phyloP scores from a whole-genome alignment of 2,797 vertebrate genomes.

The Lutra lutra region DNA sequence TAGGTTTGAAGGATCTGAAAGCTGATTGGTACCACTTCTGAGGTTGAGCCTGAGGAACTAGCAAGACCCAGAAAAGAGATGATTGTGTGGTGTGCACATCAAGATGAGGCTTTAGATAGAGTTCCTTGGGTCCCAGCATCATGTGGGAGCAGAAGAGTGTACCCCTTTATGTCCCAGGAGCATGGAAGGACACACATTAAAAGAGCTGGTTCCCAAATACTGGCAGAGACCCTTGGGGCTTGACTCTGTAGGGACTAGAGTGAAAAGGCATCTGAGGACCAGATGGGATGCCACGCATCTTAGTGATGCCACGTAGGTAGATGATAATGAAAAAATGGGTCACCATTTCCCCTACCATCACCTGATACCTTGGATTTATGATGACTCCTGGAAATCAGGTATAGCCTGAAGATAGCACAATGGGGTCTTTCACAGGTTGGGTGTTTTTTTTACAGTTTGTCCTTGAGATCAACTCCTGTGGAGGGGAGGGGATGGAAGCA shows the following conservation, averaged over 20 bases:
- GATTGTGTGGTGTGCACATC: neutral
- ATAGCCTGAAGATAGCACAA: neutral
- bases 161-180: neutral
- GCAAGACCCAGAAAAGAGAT: neutral
- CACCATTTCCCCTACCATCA: neutral
- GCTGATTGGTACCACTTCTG: neutral
- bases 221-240: neutral
- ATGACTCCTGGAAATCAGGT: neutral
- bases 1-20: neutral
- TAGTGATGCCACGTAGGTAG: too few relatives aligned
- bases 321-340: neutral
- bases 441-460: too few relatives aligned
- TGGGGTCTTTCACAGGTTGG: neutral
- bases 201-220: neutral
- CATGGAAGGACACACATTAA: neutral
- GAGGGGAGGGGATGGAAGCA: neutral
- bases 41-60: neutral
- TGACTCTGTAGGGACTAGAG: neutral
- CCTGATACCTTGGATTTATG: neutral
- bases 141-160: neutral
- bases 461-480: neutral
- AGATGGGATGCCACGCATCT: neutral
- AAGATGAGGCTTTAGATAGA: neutral
- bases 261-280: neutral
- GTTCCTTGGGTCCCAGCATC: neutral